A percentile compares a stretch with the other conserved stretches of the same genome.
phyloP scores from a whole-genome alignment of 2,888 invertebrate genomes.

The Mystacides longicornis region DNA sequence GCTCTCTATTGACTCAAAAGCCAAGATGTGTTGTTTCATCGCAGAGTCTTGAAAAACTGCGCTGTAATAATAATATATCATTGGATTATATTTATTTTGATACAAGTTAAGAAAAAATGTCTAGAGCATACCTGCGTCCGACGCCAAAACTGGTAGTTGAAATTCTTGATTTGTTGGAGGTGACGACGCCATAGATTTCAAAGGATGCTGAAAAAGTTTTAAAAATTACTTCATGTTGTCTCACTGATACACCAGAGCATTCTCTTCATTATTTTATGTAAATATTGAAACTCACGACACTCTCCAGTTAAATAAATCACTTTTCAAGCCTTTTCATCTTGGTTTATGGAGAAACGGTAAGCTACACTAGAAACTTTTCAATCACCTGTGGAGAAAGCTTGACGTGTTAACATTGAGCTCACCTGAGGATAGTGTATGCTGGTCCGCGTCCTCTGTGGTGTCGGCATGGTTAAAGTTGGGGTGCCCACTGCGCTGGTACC shows the following conservation, averaged over 20 bases:
- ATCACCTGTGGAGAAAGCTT: not conserved
- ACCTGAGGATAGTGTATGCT: constrained; percentile 19
- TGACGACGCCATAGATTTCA: not conserved
- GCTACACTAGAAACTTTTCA: not conserved
- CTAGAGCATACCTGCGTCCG: not conserved
- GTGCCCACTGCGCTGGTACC: constrained; percentile 39
- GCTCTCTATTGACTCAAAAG: too few relatives aligned
- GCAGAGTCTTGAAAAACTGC: too few relatives aligned
- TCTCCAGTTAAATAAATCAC: too few relatives aligned
- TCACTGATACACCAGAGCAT: too few relatives aligned
- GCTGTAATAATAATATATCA: too few relatives aligned
- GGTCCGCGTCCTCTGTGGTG: constrained; percentile 31
- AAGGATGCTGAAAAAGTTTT: not conserved
- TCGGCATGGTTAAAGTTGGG: constrained; percentile 35
- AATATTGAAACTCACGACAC: not conserved
- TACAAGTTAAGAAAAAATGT: too few relatives aligned
- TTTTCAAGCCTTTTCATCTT: too few relatives aligned
- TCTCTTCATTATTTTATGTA: too few relatives aligned
- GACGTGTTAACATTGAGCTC: not conserved
- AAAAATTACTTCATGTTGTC: too few relatives aligned
- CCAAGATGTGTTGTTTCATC: too few relatives aligned
- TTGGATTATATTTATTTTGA: too few relatives aligned
- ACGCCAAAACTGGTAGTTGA: not conserved
- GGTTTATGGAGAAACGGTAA: too few relatives aligned
- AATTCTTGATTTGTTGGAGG: not conserved